Evolutionary conservation across 2,113 vertebrate genomes (phyloP).

Genomic region (Seriola dumerili): DNA sequence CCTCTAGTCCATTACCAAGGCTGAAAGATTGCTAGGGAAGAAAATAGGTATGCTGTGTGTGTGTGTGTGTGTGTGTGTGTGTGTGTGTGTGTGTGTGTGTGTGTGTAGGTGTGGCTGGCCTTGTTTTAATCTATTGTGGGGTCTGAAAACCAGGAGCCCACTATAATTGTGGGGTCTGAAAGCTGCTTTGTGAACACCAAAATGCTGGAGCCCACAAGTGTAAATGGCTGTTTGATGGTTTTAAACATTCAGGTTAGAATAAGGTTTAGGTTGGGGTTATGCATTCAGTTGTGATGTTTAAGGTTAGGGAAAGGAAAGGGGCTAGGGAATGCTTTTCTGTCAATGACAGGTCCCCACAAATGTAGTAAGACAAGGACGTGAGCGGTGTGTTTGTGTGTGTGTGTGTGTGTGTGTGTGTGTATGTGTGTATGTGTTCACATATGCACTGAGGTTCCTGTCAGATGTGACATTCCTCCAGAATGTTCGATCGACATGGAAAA

Average conservation of each 20-base stretch:
- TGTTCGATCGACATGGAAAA: conserved; percentile 67
- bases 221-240: no score
- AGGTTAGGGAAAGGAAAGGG: no score
- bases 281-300: no score
- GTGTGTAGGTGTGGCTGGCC: not conserved
- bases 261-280: no score
- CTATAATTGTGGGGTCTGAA: no score
- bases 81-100: not conserved
- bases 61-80: conserved; percentile 12
- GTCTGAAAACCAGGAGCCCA: no score
- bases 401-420: conserved; percentile 23
- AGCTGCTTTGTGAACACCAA: no score
- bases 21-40: conserved; percentile 28
- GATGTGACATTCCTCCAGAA: conserved; percentile 71
- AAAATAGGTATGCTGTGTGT: conserved; percentile 29
- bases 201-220: no score
- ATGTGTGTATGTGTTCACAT: conserved; percentile 2
- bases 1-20: conserved; percentile 52
- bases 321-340: no score
- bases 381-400: not conserved
- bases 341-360: no score
- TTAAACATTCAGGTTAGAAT: no score
- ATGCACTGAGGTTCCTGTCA: conserved; percentile 50
- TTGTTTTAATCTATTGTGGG: not conserved
- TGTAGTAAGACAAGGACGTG: no score